Percentiles rank a stretch among this genome's conserved stretches.
phyloP scores from a whole-genome alignment of 2,888 invertebrate genomes.

The Pterobdella sp. region DNA sequence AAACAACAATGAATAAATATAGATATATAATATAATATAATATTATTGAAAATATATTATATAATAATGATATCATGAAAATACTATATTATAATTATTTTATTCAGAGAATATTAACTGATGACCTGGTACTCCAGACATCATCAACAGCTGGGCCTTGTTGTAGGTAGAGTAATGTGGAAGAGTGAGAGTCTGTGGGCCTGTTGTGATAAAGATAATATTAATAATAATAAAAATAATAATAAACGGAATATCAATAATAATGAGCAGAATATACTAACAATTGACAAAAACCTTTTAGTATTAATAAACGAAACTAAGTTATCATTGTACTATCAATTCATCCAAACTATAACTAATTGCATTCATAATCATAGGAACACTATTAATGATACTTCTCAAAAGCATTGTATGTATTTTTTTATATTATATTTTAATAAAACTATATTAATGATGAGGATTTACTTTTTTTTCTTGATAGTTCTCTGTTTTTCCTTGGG shows the following conservation, averaged over 20 bases:
- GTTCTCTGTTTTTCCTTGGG: conserved; percentile 21
- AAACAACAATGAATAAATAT: no score
- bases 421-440: no score
- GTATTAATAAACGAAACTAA: no score
- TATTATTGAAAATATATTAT: no score
- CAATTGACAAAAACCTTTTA: not conserved
- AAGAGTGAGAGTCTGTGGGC: not conserved
- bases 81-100: not conserved
- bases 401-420: no score
- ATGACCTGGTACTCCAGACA: conserved; percentile 21
- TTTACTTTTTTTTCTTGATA: not conserved
- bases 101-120: not conserved
- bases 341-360: no score
- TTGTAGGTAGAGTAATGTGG: not conserved
- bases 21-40: no score
- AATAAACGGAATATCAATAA: not conserved
- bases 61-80: no score
- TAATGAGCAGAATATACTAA: not conserved
- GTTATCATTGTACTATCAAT: no score
- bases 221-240: not conserved
- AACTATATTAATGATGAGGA: no score
- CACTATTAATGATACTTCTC: no score
- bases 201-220: not conserved
- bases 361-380: no score
- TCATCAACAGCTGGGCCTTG: conserved; percentile 17